These are phyloP conservation scores for Pipistrellus nathusii DNA, from an alignment of 2,797 vertebrate species.

Conservation along the genomic window DNA sequence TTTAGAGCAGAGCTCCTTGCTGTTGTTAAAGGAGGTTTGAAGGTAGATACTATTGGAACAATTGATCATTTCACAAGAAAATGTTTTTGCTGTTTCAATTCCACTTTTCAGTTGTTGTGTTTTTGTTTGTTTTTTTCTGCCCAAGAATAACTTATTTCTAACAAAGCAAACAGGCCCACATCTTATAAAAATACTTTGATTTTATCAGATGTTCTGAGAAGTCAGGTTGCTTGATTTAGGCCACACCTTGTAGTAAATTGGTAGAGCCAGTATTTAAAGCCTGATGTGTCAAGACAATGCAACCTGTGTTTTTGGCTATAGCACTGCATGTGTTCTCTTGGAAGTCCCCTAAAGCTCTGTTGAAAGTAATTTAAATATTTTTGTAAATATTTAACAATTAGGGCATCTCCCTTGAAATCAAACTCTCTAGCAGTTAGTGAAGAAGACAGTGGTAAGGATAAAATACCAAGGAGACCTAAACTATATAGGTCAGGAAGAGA, in stretches of 20 bases:
- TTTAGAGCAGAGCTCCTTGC: not conserved
- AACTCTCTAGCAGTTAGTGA: not conserved
- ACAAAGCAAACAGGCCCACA: not conserved
- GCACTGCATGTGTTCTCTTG: not conserved
- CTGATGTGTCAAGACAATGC: not conserved
- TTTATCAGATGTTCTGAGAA: not conserved
- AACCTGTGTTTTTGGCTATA: not conserved
- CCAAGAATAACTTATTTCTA: conserved; percentile 44
- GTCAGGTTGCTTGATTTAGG: not conserved
- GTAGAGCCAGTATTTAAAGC: not conserved
- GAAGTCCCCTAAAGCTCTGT: not conserved
- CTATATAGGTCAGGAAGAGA: not conserved
- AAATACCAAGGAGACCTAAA: not conserved
- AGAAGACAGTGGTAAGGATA: not conserved
- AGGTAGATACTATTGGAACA: not conserved
- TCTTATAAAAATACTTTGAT: not conserved
- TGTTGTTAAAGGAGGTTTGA: not conserved
- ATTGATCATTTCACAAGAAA: not conserved
- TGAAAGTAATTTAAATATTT: conserved; percentile 55
- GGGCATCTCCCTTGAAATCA: not conserved
- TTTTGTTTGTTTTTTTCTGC: not conserved
- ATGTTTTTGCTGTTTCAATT: not conserved
- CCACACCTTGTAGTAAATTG: not conserved
- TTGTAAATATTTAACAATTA: not conserved
- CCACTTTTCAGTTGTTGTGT: not conserved